Evolutionary conservation across 2,888 invertebrate species (phyloP).

Genomic region (Homarus gammarus): DNA sequence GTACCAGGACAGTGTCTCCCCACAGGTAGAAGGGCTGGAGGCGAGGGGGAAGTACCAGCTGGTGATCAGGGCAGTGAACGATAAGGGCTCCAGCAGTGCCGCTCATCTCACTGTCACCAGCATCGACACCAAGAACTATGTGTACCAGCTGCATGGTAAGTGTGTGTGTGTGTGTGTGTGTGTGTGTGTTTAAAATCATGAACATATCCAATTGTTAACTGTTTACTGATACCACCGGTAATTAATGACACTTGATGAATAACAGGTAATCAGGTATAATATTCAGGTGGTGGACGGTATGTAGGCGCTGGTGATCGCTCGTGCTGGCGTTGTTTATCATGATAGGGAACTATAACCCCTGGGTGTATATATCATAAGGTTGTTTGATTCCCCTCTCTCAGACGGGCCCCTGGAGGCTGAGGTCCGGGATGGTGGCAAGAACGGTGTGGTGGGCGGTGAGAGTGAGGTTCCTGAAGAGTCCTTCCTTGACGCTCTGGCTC

Average conservation of each 20-base stretch:
- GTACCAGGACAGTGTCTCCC: background rate
- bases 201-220: no score
- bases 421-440: conserved; percentile 55
- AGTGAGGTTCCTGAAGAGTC: background rate
- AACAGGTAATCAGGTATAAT: no score
- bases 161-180: no score
- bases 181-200: no score
- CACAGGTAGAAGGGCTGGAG: conserved; percentile 38
- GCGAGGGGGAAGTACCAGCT: conserved; percentile 40
- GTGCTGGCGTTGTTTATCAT: background rate
- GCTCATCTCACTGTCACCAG: conserved; percentile 38
- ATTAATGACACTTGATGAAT: background rate
- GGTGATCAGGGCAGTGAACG: conserved; percentile 41
- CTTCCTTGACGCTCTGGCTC: background rate
- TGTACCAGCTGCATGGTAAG: conserved; percentile 45
- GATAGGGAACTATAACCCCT: background rate
- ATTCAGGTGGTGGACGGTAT: no score
- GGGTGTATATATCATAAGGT: background rate
- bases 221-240: background rate
- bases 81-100: conserved; percentile 43
- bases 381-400: background rate
- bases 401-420: conserved; percentile 71
- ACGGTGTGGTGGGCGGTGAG: background rate
- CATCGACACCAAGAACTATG: conserved; percentile 16
- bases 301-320: no score